These are phyloP conservation scores for Salticus scenicus DNA, from an alignment of 2,888 invertebrate species.

Conservation along the genomic window DNA sequence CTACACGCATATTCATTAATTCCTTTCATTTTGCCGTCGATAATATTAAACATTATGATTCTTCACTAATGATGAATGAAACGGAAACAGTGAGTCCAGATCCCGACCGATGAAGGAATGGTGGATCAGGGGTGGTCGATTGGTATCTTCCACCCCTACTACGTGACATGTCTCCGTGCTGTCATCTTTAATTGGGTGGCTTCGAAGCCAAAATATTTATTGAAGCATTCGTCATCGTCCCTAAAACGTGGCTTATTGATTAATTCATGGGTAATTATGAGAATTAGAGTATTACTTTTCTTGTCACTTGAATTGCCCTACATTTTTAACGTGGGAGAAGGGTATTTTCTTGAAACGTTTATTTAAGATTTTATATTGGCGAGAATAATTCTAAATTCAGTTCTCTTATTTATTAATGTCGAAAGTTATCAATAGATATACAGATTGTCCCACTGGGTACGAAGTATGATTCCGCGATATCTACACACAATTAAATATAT, in stretches of 20 bases:
- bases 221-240: background rate
- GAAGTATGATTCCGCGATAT: too few species aligned
- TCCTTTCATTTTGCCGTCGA: constrained; percentile 54
- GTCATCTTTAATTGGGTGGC: background rate
- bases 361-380: too few species aligned
- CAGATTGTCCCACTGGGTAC: too few species aligned
- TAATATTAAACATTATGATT: constrained; percentile 56
- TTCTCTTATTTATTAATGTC: too few species aligned
- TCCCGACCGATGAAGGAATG: constrained; percentile 17
- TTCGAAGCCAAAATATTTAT: background rate
- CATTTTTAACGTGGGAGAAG: too few species aligned
- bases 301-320: too few species aligned
- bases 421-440: too few species aligned
- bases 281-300: too few species aligned
- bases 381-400: too few species aligned
- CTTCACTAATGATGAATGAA: constrained; percentile 63
- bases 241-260: background rate
- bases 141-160: constrained; percentile 1
- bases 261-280: too few species aligned
- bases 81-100: constrained; percentile 47
- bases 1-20: constrained; percentile 56
- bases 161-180: background rate
- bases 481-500: too few species aligned
- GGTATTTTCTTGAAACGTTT: too few species aligned
- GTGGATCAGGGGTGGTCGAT: constrained; percentile 10